Evolutionary conservation across 2,888 invertebrate species (phyloP), one percentile per base, ranked within the genome.

Genomic region (Chymomyza caudatula): DNA sequence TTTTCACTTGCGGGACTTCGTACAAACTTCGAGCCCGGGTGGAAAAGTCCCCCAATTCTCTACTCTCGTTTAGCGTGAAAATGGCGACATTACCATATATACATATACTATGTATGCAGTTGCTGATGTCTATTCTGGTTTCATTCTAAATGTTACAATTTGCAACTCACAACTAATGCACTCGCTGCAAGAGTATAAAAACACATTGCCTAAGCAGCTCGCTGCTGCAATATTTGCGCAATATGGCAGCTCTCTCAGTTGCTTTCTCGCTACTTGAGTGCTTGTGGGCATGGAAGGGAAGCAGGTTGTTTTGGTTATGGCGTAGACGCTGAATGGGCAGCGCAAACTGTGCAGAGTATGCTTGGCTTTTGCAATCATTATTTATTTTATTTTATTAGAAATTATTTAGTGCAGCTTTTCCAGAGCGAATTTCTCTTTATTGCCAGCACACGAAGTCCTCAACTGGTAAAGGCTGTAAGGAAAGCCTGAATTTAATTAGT

Each of bases 301-400:
- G 19, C 8, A 22, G 51, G 17, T 11, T 17, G 17, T 53, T 11
- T 17, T 15, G 17, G 54, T 25, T 52, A 51, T 20, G 13, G 51
- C 20, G 51, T 17, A 13, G 11, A 13, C 4, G 19, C 3, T 17
- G 44, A 17, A 47, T 51, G 51, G 8, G 19, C 17, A 20, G 51
- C 17, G 13, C 17, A 19, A 3, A 23, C 13, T 23, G n/a, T 25
- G 25, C 25, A 8, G 17, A 23, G 23, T n/a, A 43, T 57, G n/a
- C 23, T 44, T 43, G 51, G 43, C 49, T 56, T 70, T 80, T 76
- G 81, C 84, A 73, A 85, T 80, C 80, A 82, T 85, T 83, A 85
- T 83, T 83, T 83, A 83, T 83, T 83, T 85, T 83, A 83, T 83
- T 85, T 83, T 85, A 85, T 83, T 83, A 83, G 85, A 85, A 83